Evolutionary conservation across 2,797 vertebrate genomes (phyloP), one percentile per base, ranked within the genome.

Genomic region (Triplophysa yarkandensis): DNA sequence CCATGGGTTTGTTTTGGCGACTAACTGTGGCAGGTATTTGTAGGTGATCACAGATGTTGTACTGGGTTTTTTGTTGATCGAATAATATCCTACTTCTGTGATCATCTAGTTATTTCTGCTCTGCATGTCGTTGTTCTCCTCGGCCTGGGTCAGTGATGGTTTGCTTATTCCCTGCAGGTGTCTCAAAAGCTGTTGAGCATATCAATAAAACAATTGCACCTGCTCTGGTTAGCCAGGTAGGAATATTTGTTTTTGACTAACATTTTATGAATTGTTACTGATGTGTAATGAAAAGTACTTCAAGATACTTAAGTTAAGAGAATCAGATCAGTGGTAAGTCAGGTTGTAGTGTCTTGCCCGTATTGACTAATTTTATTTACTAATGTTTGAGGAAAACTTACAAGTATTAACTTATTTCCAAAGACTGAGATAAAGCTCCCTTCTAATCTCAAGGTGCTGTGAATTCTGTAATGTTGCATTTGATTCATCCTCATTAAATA

Each of bases 201-300:
- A 92, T 99, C 95, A 99, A 99, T 98, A 98, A 96, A 92, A 92
- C 92, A 86, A 98, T 99, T 95, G 96, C 96, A 84, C 97, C 97
- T 93, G 94, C 94, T 91, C 94, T 99, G 93, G 82, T 98, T 95
- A 94, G 91, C 91, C 94, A 99, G 98, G 97, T 99, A 98, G 93
- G 97, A 93, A 91, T 87, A 88, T 86, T 89, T 85, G 83, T 91
- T 91, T 82, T 90, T 89, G 84, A 88, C 84, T 87, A 88, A 88
- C 85, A 76, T 79, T 27, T 79, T 50, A 76, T 84, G 62, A 81
- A 63, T 36, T 69, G n/a, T 21, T 78, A 6, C 81, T 78, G 50
- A 28, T n/a, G n/a, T n/a, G 1, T 9, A 44, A 58, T 27, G 48
- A 3, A 62, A 0, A 39, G 11, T 30, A 3, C 57, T 50, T 17